phyloP scores from a whole-genome alignment of 2,888 invertebrate genomes.

The Acholoe squamosa region DNA sequence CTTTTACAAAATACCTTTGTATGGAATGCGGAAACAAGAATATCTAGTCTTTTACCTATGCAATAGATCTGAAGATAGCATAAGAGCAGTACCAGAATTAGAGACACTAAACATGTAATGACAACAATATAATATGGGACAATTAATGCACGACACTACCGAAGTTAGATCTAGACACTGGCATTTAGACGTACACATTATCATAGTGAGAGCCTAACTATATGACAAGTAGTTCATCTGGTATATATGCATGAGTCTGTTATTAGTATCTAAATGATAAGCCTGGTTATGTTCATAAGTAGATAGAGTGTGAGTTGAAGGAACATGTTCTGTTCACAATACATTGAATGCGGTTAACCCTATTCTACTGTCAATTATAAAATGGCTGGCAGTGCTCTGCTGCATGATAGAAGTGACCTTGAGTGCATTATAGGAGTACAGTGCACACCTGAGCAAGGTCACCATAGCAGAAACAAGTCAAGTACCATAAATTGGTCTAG shows the following conservation, averaged over 20 bases:
- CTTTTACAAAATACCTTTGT: too few relatives aligned
- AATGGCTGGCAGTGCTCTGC: too few relatives aligned
- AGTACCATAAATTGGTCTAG: too few relatives aligned
- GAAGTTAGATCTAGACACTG: background rate
- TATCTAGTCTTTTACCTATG: conserved; percentile 10
- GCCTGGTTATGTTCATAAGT: background rate
- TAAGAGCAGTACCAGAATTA: background rate
- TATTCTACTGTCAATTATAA: too few relatives aligned
- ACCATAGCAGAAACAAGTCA: too few relatives aligned
- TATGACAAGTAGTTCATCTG: background rate
- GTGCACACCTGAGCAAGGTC: too few relatives aligned
- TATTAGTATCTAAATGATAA: background rate
- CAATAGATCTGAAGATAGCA: background rate
- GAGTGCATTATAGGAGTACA: too few relatives aligned
- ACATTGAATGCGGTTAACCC: too few relatives aligned
- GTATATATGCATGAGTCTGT: background rate
- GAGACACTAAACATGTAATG: background rate
- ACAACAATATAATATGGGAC: background rate
- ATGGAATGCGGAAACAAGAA: background rate
- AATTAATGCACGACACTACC: background rate
- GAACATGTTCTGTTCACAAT: too few relatives aligned
- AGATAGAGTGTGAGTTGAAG: background rate
- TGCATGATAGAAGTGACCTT: too few relatives aligned
- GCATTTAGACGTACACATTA: background rate
- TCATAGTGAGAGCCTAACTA: background rate